phyloP scores from a whole-genome alignment of 1,140 invertebrate genomes.

The Apis dorsata region DNA sequence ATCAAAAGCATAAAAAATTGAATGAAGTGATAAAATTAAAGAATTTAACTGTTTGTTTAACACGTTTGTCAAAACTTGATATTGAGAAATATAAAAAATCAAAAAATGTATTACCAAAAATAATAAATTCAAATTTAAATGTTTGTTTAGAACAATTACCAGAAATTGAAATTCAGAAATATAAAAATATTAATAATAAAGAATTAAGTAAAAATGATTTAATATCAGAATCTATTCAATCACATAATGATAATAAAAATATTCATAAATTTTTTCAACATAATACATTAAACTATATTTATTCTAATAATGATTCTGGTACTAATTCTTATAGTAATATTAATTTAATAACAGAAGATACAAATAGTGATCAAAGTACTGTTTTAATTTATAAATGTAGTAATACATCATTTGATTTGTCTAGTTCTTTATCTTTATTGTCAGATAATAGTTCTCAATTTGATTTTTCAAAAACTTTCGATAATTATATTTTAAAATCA shows the following conservation, averaged over 20 bases:
- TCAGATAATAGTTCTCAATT: too few relatives aligned
- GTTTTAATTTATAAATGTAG: constrained; percentile 56
- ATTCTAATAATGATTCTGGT: neutral
- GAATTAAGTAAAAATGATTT: neutral
- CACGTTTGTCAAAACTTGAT: neutral
- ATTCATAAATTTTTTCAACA: neutral
- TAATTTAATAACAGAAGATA: constrained; percentile 1
- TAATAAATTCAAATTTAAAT: neutral
- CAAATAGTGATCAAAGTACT: constrained; percentile 57
- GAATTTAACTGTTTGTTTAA: neutral
- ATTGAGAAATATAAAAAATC: neutral
- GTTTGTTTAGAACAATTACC: constrained; percentile 9
- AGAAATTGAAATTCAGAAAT: neutral
- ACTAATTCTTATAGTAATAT: neutral
- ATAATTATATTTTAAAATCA: neutral
- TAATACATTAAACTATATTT: neutral
- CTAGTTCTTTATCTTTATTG: neutral
- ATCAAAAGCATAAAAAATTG: neutral
- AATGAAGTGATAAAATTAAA: neutral
- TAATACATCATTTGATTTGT: too few relatives aligned
- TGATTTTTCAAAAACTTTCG: neutral
- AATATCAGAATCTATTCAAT: too few relatives aligned
- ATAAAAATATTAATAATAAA: neutral
- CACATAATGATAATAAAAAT: neutral
- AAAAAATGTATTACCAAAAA: neutral